Conservation (phyloP, 2,888 invertebrate species). For the Drosophila nr. perissopoda region DNA sequence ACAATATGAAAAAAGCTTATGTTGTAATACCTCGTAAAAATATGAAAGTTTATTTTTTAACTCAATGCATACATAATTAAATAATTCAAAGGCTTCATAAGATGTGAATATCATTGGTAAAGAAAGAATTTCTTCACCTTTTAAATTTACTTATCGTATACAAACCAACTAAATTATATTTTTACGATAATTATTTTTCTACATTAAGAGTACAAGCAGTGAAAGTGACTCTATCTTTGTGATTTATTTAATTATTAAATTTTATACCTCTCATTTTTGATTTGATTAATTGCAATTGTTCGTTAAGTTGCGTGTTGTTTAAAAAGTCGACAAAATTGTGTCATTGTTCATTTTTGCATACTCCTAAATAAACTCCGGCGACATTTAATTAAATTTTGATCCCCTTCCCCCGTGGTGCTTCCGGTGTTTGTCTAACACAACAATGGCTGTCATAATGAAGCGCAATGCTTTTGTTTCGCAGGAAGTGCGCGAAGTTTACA, state of each 20-base stretch:
- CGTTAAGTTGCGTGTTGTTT: background rate
- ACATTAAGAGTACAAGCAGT: background rate
- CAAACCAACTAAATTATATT: background rate
- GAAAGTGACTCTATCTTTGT: background rate
- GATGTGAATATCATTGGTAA: background rate
- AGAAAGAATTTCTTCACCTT: accelerated
- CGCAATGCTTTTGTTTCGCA: constrained; percentile 45
- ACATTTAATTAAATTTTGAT: constrained; percentile 58
- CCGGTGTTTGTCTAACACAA: constrained; percentile 56
- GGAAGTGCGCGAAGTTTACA: constrained; percentile 53
- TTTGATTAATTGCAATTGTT: constrained; percentile 19
- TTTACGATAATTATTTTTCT: background rate
- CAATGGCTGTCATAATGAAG: constrained; percentile 65
- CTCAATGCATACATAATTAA: background rate
- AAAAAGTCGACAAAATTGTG: background rate
- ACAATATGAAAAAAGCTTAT: background rate
- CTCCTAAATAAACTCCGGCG: constrained; percentile 31
- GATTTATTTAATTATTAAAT: background rate
- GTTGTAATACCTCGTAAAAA: background rate
- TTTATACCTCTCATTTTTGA: background rate
- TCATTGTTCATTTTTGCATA: constrained; percentile 30
- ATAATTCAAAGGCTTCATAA: background rate
- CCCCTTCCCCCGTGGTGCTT: constrained; percentile 18
- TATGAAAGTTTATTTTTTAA: background rate
- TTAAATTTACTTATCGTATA: background rate